Evolutionary conservation across 1,140 invertebrate genomes (phyloP), one percentile per base, ranked within the genome.

Genomic region (Aphelenchoides fujianensis): DNA sequence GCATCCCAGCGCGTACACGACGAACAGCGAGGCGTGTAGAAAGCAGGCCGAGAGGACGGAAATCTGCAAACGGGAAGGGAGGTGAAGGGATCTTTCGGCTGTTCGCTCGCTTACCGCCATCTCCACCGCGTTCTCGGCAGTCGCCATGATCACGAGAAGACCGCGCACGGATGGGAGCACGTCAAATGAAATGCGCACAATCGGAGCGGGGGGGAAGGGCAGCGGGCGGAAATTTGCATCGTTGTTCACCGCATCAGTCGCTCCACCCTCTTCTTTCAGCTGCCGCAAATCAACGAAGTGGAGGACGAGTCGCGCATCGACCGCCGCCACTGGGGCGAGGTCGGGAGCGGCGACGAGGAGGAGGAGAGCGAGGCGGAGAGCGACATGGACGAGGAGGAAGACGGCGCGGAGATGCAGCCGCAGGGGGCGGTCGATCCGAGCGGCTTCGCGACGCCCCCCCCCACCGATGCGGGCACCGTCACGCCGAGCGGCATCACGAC

Each of bases 401-500:
- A 87, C 54, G 87, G 87, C 37, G n/a, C 62, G 32, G 9, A 23
- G 66, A 28, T 9, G 16, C 36, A 30, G n/a, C 61, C 79, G 41
- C 55, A 68, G 41, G 86, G 86, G 52, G 80, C 79, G 2, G 72
- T 77, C 61, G 73, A 85, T 85, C 85, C 85, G 52, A 83, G 83
- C 27, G 82, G 80, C 12, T 83, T 68, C 57, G 68, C 68, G 3
- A 82, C 80, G 27, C 82, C 80, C 19, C 76, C 77, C 27, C 53
- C 74, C 7, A 76, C 77, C 7, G 55, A 59, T 59, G 63, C 31
- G 1, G 63, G 63, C 19, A 37, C 63, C 37, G 91, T 92, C 0
- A 98, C 95, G 28, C 96, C 96, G 0, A 94, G 93, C 76, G 96
- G 96, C 32, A 90, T 97, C 67, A 91, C 92, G 32, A 95, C 93